Evolutionary conservation across 2,888 invertebrate species (phyloP), one percentile per base, ranked within the genome.

Genomic region (Maniola hyperantus): DNA sequence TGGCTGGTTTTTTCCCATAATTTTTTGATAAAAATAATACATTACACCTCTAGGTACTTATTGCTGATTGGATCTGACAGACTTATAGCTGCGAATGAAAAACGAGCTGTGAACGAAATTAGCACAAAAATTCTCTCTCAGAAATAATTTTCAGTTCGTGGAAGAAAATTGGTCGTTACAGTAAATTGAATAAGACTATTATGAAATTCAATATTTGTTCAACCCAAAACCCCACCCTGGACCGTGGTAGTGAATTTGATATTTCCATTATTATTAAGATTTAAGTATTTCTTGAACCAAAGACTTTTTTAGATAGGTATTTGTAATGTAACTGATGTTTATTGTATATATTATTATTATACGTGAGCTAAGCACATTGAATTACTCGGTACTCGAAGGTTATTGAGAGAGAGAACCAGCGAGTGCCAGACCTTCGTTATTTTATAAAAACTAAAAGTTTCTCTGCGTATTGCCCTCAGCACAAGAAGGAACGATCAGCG

Each of bases 131-230:
- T 18, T 53, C 36, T 42, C 36, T 33, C 36, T 42, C 36, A 55
- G 36, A 57, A 57, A 57, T 13, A 42, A 39, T 39, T 42, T 39
- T 39, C 39, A 42, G 18, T 20, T 57, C 11, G 39, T 20, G 15
- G 18, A 5, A 42, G 13, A 57, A 42, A 57, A 57, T 42, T 42
- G 57, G 20, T 57, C 20, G 42, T 57, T 57, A 42, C 42, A 1
- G 20, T 13, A 57, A 57, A 57, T 57, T 57, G 39, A 57, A 57
- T 42, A 57, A 18, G 42, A 57, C 36, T 11, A 55, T 55, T 55
- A 18, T 15, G 54, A 36, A 8, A 20, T 57, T 57, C 57, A 57
- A 57, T 57, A 57, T 57, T 57, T 20, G 57, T 20, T 39, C 42
- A 57, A 57, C 57, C 20, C 20, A 57, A 42, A 55, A 42, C 11